These are phyloP conservation scores for Melanaphis sacchari DNA, from an alignment of 1,140 invertebrate genomes.

Conservation along the genomic window DNA sequence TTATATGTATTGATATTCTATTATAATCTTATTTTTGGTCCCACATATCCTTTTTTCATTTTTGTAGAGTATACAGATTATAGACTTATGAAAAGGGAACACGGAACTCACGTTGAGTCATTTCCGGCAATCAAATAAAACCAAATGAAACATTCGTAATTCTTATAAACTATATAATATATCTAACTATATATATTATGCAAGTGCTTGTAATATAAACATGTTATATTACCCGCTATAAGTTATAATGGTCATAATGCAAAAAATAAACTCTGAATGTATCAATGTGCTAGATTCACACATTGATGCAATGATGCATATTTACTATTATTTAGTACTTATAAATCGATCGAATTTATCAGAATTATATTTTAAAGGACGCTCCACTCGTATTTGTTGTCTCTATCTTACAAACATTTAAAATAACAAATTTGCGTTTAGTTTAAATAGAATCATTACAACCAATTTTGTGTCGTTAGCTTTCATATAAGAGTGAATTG, in stretches of 20 bases:
- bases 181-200: neutral
- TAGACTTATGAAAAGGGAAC: neutral
- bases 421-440: neutral
- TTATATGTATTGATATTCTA: neutral
- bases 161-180: neutral
- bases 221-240: neutral
- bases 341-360: neutral
- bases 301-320: too few relatives aligned
- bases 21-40: neutral
- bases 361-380: neutral
- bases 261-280: neutral
- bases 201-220: neutral
- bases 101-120: neutral
- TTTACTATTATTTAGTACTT: neutral
- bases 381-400: neutral
- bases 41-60: neutral
- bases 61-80: neutral
- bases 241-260: too few relatives aligned
- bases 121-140: neutral
- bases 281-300: neutral
- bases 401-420: neutral
- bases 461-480: neutral
- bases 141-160: neutral
- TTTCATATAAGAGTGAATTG: neutral
- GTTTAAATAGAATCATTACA: too few relatives aligned